These are phyloP conservation scores for Zosterops pallidus DNA, from an alignment of 2,113 vertebrate species.

Conservation along the genomic window DNA sequence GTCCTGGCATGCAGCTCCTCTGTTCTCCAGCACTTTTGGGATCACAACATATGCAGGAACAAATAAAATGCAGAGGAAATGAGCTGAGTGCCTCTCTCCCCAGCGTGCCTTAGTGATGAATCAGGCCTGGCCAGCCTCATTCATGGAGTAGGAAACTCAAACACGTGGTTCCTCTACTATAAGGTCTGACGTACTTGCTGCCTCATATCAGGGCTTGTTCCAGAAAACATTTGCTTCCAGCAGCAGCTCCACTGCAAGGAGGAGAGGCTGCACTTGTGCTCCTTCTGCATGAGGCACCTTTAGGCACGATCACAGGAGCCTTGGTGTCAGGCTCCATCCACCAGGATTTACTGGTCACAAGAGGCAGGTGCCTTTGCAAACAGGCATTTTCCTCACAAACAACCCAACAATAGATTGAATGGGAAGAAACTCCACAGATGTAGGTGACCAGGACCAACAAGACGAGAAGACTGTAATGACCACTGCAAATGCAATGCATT, in stretches of 20 bases:
- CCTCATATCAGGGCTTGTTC: neutral
- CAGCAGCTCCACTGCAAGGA: neutral
- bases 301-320: neutral
- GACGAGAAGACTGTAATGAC: neutral
- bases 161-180: neutral
- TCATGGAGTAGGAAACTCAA: neutral
- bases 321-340: neutral
- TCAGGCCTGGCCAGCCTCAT: neutral
- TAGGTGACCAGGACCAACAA: neutral
- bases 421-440: neutral
- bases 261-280: neutral
- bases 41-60: neutral
- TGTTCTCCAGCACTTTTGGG: neutral
- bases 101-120: neutral
- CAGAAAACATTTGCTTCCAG: neutral
- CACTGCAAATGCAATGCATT: neutral
- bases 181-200: neutral
- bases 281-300: neutral
- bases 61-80: neutral
- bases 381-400: accelerated
- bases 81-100: neutral
- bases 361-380: neutral
- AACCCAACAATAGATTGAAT: neutral
- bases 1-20: neutral
- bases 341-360: neutral